Evolutionary conservation across 2,113 vertebrate species (phyloP), one percentile per base, ranked within the genome.

Genomic region (Semnornis frantzii): DNA sequence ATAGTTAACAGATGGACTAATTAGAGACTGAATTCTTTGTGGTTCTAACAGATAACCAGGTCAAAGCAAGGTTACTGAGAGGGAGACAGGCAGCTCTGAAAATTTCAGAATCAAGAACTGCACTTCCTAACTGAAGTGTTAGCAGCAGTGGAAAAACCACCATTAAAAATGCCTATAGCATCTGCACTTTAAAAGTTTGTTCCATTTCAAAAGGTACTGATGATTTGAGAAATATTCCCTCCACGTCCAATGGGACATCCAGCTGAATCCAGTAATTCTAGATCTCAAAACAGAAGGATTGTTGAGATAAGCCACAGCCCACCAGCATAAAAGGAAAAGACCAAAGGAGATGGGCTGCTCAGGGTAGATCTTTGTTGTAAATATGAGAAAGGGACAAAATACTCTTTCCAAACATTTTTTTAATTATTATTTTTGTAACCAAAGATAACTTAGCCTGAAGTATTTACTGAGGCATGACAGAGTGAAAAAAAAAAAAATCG

Each of bases 1-100:
- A 93, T 92, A 96, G 95, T 97, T 96, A 95, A 96, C 93, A 95
- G 94, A 97, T 95, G 93, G 96, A 95, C 95, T 97, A 96, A 95
- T 96, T 96, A 94, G 82, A 95, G 91, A 86, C 76, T 13, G 87
- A 92, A 86, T 95, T 97, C 87, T 97, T 96, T 75, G 77, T 90
- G 90, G 87, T 92, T 96, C 91, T 89, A 88, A 83, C 90, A 94
- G 94, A 95, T 94, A 94, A 97, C 90, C 94, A 94, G 93, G 95
- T 97, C 96, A 95, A 66, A 79, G 92, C 93, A 93, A 94, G 94
- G 92, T 96, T 96, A 96, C 88, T 28, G 73, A 85, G 91, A 85
- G 64, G 78, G 80, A 96, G 33, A 52, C 75, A 50, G 71, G 77
- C 85, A 86, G 92, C 82, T 37, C 58, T 78, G 73, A 55, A 78